Evolutionary conservation across 2,797 vertebrate species (phyloP).

Genomic region (Phaenicophaeus curvirostris): DNA sequence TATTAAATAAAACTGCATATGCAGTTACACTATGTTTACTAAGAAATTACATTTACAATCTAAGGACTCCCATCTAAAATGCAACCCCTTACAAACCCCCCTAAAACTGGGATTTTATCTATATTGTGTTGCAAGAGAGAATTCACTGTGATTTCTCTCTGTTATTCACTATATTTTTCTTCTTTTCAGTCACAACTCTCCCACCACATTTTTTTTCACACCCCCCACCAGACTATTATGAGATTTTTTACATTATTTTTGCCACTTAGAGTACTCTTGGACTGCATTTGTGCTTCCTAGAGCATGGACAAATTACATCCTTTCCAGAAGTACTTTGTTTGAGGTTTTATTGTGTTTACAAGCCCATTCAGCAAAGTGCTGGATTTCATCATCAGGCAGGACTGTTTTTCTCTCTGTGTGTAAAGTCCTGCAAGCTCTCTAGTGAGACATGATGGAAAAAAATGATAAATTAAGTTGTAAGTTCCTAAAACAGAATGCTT

Average conservation of each 20-base stretch:
- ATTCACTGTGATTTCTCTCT: background rate
- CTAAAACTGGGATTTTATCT: background rate
- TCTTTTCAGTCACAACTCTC: background rate
- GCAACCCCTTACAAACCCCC: background rate
- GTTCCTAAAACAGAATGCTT: background rate
- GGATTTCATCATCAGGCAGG: slow-evolving; percentile 14
- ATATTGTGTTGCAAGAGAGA: background rate
- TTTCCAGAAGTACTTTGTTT: slow-evolving; percentile 18
- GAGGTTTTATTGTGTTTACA: background rate
- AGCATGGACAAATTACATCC: background rate
- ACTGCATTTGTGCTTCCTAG: background rate
- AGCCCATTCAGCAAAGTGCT: slow-evolving; percentile 37
- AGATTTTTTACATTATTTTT: background rate
- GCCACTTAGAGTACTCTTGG: background rate
- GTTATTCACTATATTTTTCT: background rate
- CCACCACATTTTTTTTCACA: background rate
- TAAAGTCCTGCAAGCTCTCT: background rate
- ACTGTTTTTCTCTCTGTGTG: background rate
- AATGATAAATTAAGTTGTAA: slow-evolving; percentile 4
- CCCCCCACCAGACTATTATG: background rate
- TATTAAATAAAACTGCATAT: slow-evolving; percentile 22
- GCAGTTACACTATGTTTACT: background rate
- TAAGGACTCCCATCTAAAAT: background rate
- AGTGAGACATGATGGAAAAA: background rate
- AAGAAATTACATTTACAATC: background rate